phyloP scores from a whole-genome alignment of 2,888 invertebrate genomes.

The Diadegma fenestrale region DNA sequence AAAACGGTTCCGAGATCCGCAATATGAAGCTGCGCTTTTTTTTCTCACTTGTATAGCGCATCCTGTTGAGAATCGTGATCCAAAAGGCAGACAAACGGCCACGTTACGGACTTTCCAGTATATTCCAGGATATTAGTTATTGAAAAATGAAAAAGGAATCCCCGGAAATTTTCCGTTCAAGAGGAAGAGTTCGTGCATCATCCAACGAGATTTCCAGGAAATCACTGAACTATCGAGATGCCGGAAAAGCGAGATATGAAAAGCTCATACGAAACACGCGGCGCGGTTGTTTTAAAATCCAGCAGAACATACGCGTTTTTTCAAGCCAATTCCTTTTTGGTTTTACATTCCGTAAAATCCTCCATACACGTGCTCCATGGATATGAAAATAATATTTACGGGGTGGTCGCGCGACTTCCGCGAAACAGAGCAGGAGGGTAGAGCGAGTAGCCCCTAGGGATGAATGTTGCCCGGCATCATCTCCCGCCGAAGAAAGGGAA shows the following conservation, averaged over 20 bases:
- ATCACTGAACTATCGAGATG: not conserved
- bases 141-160: not conserved
- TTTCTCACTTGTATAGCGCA: not conserved
- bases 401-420: constrained; percentile 66
- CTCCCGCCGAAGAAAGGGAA: constrained; percentile 17
- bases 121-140: not conserved
- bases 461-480: constrained; percentile 46
- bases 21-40: constrained; percentile 32
- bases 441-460: constrained; percentile 62
- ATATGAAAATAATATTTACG: constrained; percentile 59
- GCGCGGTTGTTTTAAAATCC: not conserved
- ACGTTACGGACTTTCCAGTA: not conserved
- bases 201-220: not conserved
- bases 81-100: not conserved
- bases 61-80: not conserved
- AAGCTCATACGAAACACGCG: not conserved
- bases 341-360: not conserved
- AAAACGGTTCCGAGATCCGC: constrained; percentile 26
- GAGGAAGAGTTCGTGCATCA: constrained; percentile 20
- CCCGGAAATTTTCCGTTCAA: constrained; percentile 1
- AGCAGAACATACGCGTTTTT: not conserved
- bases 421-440: constrained; percentile 55
- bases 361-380: not conserved
- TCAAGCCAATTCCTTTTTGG: not conserved
- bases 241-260: not conserved